Evolutionary conservation across 2,113 vertebrate species (phyloP).

Genomic region (Ophthalmolycus amberensis): DNA sequence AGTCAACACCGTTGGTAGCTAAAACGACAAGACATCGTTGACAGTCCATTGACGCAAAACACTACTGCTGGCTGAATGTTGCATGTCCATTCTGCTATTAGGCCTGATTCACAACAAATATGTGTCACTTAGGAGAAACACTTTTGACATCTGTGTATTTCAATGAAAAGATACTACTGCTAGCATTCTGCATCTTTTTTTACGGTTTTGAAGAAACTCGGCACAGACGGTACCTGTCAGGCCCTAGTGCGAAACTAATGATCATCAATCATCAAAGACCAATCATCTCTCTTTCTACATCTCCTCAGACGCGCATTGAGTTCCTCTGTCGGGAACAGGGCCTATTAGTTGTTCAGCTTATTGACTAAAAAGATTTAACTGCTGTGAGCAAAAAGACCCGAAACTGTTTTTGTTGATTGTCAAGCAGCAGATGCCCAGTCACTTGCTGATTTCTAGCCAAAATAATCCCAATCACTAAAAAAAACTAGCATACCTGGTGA

Average conservation of each 20-base stretch:
- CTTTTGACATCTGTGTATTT: background rate
- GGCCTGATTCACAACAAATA: slow-evolving; percentile 1
- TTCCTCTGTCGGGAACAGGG: background rate
- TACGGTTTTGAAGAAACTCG: background rate
- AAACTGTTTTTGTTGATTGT: background rate
- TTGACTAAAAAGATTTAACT: slow-evolving; percentile 3
- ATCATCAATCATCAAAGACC: slow-evolving; percentile 25
- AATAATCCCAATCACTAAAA: background rate
- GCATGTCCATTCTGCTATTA: slow-evolving; percentile 8
- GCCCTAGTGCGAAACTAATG: slow-evolving; percentile 16
- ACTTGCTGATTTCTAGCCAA: background rate
- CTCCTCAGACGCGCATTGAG: background rate
- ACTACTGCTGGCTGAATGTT: background rate
- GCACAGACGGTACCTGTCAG: slow-evolving; percentile 30
- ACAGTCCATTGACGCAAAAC: slow-evolving; percentile 2
- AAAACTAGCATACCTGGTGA: background rate
- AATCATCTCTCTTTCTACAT: background rate
- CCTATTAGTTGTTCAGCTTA: background rate
- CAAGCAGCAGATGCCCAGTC: background rate
- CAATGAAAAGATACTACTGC: background rate
- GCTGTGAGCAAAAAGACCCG: background rate
- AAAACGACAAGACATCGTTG: background rate
- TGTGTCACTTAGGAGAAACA: background rate
- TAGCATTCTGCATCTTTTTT: background rate
- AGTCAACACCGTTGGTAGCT: background rate